A percentile compares a stretch with the other conserved stretches of the same genome.
phyloP scores from a whole-genome alignment of 2,888 invertebrate species.

The Harpagoxenus sublaevis region DNA sequence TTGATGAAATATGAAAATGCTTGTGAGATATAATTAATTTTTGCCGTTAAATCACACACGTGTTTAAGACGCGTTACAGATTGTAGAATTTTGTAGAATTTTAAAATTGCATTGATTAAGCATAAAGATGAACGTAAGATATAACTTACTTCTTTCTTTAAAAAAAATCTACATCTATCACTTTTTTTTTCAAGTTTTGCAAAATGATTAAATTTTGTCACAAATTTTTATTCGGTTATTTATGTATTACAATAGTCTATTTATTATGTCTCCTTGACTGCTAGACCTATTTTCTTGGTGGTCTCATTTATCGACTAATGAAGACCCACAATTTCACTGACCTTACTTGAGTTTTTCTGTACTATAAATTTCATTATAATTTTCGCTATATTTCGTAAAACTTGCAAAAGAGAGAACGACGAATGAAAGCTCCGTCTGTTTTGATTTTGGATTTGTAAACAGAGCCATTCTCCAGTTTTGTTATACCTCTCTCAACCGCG shows the following conservation, averaged over 20 bases:
- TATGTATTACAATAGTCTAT: background rate
- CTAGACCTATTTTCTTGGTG: conserved; percentile 58
- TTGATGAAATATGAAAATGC: background rate
- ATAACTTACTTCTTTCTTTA: background rate
- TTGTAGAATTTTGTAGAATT: background rate
- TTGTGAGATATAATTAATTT: background rate
- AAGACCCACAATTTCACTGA: conserved; percentile 64
- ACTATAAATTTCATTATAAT: background rate
- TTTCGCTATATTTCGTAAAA: background rate
- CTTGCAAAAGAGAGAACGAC: background rate
- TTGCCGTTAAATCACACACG: background rate
- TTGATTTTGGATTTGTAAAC: background rate
- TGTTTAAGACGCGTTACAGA: background rate
- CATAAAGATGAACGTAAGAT: background rate
- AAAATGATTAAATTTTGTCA: background rate
- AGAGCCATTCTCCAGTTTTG: background rate
- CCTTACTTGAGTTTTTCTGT: background rate
- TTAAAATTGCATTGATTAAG: background rate
- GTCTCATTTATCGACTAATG: conserved; percentile 71
- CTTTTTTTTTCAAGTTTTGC: background rate
- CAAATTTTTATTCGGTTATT: background rate
- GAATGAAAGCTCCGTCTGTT: background rate
- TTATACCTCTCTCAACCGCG: background rate
- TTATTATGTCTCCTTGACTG: background rate
- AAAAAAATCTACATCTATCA: background rate